Evolutionary conservation across 2,797 vertebrate species (phyloP), one percentile per base, ranked within the genome.

Genomic region (Sebastes itinus): DNA sequence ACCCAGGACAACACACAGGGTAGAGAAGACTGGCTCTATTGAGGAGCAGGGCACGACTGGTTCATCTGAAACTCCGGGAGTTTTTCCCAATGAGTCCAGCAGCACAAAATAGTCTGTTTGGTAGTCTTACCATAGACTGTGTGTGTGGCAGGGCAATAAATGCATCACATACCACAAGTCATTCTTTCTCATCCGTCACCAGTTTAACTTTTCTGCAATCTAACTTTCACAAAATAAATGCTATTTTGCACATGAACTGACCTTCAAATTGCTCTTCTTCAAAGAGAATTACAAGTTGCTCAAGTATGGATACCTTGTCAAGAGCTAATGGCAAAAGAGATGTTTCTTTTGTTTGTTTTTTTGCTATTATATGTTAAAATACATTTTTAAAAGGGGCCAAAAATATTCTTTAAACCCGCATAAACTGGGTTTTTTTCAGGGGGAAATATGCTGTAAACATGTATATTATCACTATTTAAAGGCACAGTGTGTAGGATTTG

Each of bases 1-100:
- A 65, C 25, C 27, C 71, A 69, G 62, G 71, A 42, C 46, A 16
- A 38, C 54, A 14, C 56, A 5, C 12, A 7, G 32, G 33, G 4
- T 59, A 28, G 59, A 76, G 60, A 66, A 3, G 27, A 58, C 60
- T n/a, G 64, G 27, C 72, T 33, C 65, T 28, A 32, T 42, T 49
- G 22, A 78, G 66, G 61, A 80, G 67, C 60, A 69, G 30, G 64
- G 30, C 66, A 74, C 3, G 23, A 72, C 54, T 62, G 62, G 73
- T 20, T 65, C 61, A 65, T 18, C 16, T 74, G 61, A 78, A 84
- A 59, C 42, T 4, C 59, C 3, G 1, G 3, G 6, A 46, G 77
- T 63, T 83, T 70, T 87, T 71, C 62, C 30, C 46, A 88, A 81
- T 81, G 66, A 83, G 74, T 77, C 67, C 68, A 28, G 62, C 52